Conservation (phyloP, 2,888 invertebrate genomes). For the Desoria tigrina region DNA sequence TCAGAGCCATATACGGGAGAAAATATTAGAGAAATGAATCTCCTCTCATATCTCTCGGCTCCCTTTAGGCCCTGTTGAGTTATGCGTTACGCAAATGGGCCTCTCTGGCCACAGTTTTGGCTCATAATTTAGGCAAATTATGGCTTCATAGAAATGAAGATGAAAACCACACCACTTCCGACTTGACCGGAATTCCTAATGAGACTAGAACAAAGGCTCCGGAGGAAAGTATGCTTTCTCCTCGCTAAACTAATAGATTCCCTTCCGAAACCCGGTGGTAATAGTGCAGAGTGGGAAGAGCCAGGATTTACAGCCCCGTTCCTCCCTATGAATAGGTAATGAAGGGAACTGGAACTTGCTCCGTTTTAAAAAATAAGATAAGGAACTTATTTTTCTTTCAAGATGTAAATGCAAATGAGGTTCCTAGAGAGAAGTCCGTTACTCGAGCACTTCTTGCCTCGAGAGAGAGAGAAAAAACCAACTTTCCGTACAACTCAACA, state of each 20-base stretch:
- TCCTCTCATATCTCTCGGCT: slow-evolving; percentile 8
- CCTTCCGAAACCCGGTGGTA: too few relatives aligned
- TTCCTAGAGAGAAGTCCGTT: not conserved
- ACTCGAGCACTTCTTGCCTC: too few relatives aligned
- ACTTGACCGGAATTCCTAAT: slow-evolving; percentile 9
- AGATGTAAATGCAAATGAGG: not conserved
- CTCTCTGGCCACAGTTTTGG: slow-evolving; percentile 1
- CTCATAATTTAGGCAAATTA: slow-evolving; percentile 22
- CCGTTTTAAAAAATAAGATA: not conserved
- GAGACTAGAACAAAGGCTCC: not conserved
- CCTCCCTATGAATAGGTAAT: too few relatives aligned
- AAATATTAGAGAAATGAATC: not conserved
- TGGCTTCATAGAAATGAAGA: slow-evolving; percentile 23
- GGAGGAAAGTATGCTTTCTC: too few relatives aligned
- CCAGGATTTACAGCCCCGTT: too few relatives aligned
- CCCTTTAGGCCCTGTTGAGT: slow-evolving; percentile 10
- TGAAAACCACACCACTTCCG: slow-evolving; percentile 12
- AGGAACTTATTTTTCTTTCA: not conserved
- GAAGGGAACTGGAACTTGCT: not conserved
- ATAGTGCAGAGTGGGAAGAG: too few relatives aligned
- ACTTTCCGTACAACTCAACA: too few relatives aligned
- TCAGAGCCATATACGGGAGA: not conserved
- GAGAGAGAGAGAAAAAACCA: too few relatives aligned
- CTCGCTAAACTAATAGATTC: too few relatives aligned
- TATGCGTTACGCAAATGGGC: slow-evolving; percentile 13